A percentile compares a stretch with the other conserved stretches of the same genome.
These are phyloP conservation scores for Chiloscyllium punctatum DNA, from an alignment of 2,797 vertebrate genomes.

Conservation along the genomic window DNA sequence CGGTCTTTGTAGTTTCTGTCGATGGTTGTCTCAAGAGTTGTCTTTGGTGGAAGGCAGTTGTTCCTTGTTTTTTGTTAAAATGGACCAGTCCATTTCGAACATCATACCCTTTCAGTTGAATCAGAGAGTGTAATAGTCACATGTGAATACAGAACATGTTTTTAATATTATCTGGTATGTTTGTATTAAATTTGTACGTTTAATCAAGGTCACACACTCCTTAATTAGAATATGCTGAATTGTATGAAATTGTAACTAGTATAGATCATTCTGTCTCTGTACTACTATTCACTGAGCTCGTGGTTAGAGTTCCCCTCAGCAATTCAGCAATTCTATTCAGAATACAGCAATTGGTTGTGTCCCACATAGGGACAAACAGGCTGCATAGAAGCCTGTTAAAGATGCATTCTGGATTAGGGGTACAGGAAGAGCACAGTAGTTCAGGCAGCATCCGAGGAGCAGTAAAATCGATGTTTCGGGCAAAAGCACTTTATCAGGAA, in stretches of 20 bases:
- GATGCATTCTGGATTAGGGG: not conserved
- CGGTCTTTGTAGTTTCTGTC: too few species aligned
- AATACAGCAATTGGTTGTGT: not conserved
- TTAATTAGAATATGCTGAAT: not conserved
- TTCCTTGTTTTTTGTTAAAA: too few species aligned
- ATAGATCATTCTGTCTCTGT: not conserved
- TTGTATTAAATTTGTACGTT: not conserved
- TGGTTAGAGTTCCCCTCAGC: not conserved
- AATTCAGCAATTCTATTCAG: too few species aligned
- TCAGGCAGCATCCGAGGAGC: too few species aligned
- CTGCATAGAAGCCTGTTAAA: not conserved
- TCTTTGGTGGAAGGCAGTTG: too few species aligned
- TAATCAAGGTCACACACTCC: not conserved
- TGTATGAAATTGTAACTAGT: not conserved
- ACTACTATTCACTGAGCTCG: not conserved
- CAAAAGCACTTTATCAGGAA: too few species aligned
- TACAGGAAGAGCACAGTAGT: too few species aligned
- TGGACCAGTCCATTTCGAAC: not conserved
- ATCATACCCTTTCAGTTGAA: not conserved
- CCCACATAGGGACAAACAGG: not conserved
- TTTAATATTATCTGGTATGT: not conserved
- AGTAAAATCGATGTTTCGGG: too few species aligned
- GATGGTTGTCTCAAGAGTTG: too few species aligned
- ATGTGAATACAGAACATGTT: not conserved
- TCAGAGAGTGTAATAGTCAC: not conserved